Conservation (phyloP, 2,797 vertebrate genomes). For the Tachyglossus aculeatus region DNA sequence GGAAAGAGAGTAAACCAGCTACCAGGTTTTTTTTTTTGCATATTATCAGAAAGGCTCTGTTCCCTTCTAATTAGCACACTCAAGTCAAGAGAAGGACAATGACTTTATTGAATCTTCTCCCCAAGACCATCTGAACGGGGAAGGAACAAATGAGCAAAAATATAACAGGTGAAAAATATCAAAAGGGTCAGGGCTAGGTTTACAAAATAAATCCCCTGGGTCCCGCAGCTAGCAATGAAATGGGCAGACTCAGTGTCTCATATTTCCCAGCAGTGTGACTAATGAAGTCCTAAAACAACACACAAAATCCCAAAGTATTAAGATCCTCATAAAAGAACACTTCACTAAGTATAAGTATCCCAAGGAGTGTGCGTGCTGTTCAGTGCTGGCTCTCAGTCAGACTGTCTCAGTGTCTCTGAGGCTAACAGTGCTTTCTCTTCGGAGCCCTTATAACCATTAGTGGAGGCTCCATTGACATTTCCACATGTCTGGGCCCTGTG, state of each 20-base stretch:
- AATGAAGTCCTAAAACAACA: conserved; percentile 54
- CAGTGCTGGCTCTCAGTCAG: conserved; percentile 12
- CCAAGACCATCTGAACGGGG: conserved; percentile 13
- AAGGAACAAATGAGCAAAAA: neutral
- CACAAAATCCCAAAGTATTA: conserved; percentile 38
- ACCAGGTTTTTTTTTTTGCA: conserved; percentile 9
- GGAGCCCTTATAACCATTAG: neutral
- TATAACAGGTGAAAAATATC: conserved; percentile 56
- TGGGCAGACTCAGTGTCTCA: conserved; percentile 29
- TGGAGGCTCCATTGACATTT: neutral
- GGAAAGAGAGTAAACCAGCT: no score
- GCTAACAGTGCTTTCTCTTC: neutral
- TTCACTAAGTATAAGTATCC: conserved; percentile 13
- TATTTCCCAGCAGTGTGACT: conserved; percentile 55
- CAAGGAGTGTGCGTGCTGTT: conserved; percentile 12
- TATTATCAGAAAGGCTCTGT: conserved; percentile 33
- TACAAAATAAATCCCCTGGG: conserved; percentile 35
- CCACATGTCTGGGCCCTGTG: neutral
- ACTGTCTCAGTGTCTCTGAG: neutral
- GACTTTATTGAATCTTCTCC: conserved; percentile 30
- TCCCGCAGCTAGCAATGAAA: conserved; percentile 15
- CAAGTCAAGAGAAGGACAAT: conserved; percentile 48
- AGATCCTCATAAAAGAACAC: conserved; percentile 41
- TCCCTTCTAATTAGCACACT: conserved; percentile 16
- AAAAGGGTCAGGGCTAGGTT: conserved; percentile 45